phyloP scores from a whole-genome alignment of 2,113 vertebrate species.

The Hippolais icterina region DNA sequence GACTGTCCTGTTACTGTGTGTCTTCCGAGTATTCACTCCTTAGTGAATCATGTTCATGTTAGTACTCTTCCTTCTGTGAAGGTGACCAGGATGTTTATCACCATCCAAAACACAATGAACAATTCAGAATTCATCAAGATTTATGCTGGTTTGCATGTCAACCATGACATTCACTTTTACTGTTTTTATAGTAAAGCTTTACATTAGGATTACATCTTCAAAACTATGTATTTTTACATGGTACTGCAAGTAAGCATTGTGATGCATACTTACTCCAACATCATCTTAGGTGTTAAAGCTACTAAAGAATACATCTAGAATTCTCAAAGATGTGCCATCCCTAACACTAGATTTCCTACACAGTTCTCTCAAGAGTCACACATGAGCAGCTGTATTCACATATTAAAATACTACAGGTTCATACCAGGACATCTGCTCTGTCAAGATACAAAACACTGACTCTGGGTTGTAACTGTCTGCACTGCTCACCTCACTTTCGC shows the following conservation, averaged over 20 bases:
- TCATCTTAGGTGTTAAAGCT: background rate
- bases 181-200: background rate
- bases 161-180: background rate
- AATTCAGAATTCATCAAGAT: background rate
- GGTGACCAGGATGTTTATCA: background rate
- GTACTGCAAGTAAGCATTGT: background rate
- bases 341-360: background rate
- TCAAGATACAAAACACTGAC: background rate
- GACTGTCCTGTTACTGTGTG: background rate
- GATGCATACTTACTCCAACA: background rate
- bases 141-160: background rate
- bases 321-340: background rate
- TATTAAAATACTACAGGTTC: background rate
- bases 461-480: background rate
- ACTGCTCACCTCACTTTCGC: background rate
- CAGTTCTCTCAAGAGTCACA: background rate
- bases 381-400: background rate
- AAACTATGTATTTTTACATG: background rate
- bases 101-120: background rate
- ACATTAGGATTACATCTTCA: background rate
- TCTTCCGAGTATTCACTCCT: background rate
- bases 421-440: background rate
- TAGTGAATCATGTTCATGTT: background rate
- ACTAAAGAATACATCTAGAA: background rate
- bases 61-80: background rate